Evolutionary conservation across 2,797 vertebrate species (phyloP), one percentile per base, ranked within the genome.

Genomic region (Sebastes cheni): DNA sequence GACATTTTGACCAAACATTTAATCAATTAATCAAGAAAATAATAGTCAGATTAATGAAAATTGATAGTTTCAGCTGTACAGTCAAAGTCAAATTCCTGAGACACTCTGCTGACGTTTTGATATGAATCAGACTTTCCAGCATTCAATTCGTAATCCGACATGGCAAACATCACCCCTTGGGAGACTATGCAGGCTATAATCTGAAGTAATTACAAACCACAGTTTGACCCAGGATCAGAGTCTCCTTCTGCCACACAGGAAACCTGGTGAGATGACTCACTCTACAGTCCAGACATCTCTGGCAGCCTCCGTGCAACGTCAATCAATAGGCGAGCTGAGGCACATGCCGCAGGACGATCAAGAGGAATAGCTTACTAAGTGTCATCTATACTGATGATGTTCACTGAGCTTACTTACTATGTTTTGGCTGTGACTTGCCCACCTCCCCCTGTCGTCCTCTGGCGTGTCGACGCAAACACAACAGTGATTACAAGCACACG

Each of bases 361-460:
- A 64, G 67, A 67, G 70, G 73, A 79, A 75, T 2, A 1, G 54
- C 74, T 85, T 65, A 65, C 70, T 56, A 39, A 55, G 36, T 39
- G 78, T 75, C 87, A 72, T 59, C 81, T 50, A 22, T 54, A 18
- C 75, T 3, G 34, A 78, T 50, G 4, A 32, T 9, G 5, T 72
- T 82, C 46, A 50, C 86, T 67, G 30, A 46, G 56, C 74, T 86
- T 88, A 91, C 88, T 90, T 86, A 90, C 91, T 82, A 86, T 67
- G 69, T 78, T 67, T 73, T 3, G 42, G 78, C 68, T 70, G 82
- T 72, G 85, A 91, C 87, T 78, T 85, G 82, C 88, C 84, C 88
- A 86, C 77, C 79, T 91, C 81, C n/a, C 64, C 77, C 80, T 82
- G 79, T 72, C 81, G 81, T 88, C 90, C 84, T 82, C 81, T 74